Base-by-base conservation (phyloP, 2,888 invertebrate species). In the Trissoscelio sp. region DNA sequence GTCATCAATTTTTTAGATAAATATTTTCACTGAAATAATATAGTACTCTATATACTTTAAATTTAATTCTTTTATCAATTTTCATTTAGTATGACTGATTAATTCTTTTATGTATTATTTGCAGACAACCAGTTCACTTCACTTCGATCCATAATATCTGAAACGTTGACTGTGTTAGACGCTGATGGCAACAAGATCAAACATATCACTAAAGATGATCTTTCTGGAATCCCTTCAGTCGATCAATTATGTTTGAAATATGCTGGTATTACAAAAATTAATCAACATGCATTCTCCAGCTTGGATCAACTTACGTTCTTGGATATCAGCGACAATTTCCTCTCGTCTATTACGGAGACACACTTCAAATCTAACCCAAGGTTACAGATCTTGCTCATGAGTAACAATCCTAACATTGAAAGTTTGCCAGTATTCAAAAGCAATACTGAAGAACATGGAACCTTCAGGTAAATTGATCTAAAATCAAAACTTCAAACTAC, bases 281-380 rank as follows among this genome's bases (percentile, higher is more conserved):
- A 95, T 86, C 93, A 94, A 14, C 94, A 94, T 87, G 94, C 95
- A 4, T 95, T 96, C 92, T 92, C 93, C 44, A 92, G 93, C 79
- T 93, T 96, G 75, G 93, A 93, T 69, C 94, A 94, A 82, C 92
- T 96, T 42, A 94, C 94, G 83, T 93, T 94, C 87, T 93, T 96
- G 81, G 95, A 96, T 89, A 92, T 96, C 79, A 95, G 96, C 2
- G 93, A 94, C 85, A 96, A 97, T 88, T 93, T 94, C 80, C 90
- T 96, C 60, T 94, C 94, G 66, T 93, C 94, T 80, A 92, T 96
- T 31, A 95, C 94, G 0, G 93, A 94, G 74, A 93, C 95, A 88
- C 92, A 96, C 58, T 95, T 96, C 87, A 93, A 93, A 82, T 93
- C 94, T 86, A 96, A 96, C 88, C 92, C 93, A 11, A 94, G 94